Base-by-base conservation (phyloP, 1,140 invertebrate genomes). In the Nebria ingens region DNA sequence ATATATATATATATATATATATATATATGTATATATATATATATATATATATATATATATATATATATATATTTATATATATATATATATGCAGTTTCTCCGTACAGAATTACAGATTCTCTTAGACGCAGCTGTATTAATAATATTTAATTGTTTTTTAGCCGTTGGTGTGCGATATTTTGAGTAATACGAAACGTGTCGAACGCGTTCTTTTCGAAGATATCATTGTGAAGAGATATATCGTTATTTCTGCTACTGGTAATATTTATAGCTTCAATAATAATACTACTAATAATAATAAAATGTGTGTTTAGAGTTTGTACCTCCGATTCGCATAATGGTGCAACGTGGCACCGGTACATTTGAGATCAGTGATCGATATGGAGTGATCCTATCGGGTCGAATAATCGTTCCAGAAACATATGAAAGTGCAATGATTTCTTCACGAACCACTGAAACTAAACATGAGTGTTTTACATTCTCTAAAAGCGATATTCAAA, bases 291-390 rank as follows among this genome's bases (percentile, higher is more conserved):
- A n/a, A n/a, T n/a, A n/a, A n/a, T n/a, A n/a, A n/a, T n/a, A n/a
- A n/a, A n/a, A n/a, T n/a, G n/a, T n/a, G 25, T 34, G 6, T 34
- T 6, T 9, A 34, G 25, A n/a, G 17, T 45, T 12, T 45, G 17
- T 45, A 4, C 40, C 40, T 12, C 40, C 40, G 17, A 17, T 45
- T 51, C 83, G 83, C 19, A 78, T 94, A 0, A 90, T 87, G 78
- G 79, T 97, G 29, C 89, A 94, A 65, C n/a, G n/a, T n/a, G n/a
- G n/a, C n/a, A 86, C 82, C 57, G 89, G 89, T 1, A 77, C 87
- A 52, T 94, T 93, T 76, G 89, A 93, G 60, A 79, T 97, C 17
- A 79, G 86, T 1, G 91, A 94, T 70, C 82, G 82, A 34, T 84
- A 82, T 6, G 79, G 76, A 13, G 76, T 90, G 1, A 80, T 91